Base-by-base conservation (phyloP, 1,140 invertebrate species). In the Zelostemma sp. region DNA sequence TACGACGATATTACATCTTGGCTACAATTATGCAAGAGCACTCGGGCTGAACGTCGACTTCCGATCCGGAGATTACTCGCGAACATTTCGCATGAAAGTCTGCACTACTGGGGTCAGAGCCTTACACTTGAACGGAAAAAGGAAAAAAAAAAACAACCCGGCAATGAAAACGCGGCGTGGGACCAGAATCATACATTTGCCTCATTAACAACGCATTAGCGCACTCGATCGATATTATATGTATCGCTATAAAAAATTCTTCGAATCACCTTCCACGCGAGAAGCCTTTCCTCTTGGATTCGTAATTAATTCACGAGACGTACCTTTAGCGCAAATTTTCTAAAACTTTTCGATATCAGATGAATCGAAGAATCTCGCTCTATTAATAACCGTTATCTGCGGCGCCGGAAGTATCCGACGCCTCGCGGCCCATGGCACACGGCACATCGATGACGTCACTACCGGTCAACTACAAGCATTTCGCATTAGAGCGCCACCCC, bases 391-490 rank as follows among this genome's bases (percentile, higher is more conserved):
- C 74, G 81, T 85, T 84, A 84, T 76, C 72, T 62, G 56, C 64
- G 60, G 56, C 62, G 62, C 57, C 74, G 80, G 80, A 84, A 82
- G 80, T 63, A 49, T 61, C 64, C 69, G 70, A 68, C 61, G 73
- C 57, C 45, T 58, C 43, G 47, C 2, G n/a, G n/a, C n/a, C n/a
- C n/a, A n/a, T n/a, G n/a, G 46, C 53, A 60, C 51, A 60, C 60
- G 68, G 72, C 63, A 55, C 68, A 63, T 65, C 68, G 66, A 73
- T 84, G 80, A 83, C 82, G 81, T 81, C 78, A 83, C 76, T 77
- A 75, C 79, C 75, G 82, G 80, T 82, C 80, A 82, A 81, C 78
- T 81, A 83, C 82, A 83, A 84, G 82, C 80, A 83, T 85, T 84
- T 85, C 83, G 80, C 83, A 85, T 85, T 85, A 85, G 33, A 59